phyloP scores from a whole-genome alignment of 1,140 invertebrate species.

The Atta colombica region DNA sequence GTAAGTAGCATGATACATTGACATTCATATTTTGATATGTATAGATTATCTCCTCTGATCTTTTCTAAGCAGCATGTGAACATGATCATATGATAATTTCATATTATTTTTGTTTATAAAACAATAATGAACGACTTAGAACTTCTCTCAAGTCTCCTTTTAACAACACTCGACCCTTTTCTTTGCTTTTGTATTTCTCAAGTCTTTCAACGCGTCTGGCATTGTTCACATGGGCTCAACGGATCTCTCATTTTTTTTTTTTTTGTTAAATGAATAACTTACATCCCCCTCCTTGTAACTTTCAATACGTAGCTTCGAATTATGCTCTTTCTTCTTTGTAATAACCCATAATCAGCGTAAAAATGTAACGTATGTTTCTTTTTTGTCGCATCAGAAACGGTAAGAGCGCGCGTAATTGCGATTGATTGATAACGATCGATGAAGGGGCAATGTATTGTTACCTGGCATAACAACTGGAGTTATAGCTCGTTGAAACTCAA shows the following conservation, averaged over 20 bases:
- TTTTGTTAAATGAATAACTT: constrained; percentile 21
- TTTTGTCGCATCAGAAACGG: not conserved
- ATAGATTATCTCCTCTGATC: not conserved
- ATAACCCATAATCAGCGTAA: constrained; percentile 24
- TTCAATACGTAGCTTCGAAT: constrained; percentile 24
- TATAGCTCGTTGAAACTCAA: constrained; percentile 25
- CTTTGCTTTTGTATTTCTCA: not conserved
- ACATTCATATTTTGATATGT: not conserved
- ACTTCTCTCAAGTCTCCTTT: constrained; percentile 8
- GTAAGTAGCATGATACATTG: not conserved
- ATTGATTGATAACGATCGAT: constrained; percentile 48
- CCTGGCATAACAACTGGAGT: not conserved
- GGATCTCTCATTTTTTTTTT: not conserved
- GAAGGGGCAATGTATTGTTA: constrained; percentile 16
- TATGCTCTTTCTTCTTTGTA: not conserved
- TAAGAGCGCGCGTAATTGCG: constrained; percentile 19
- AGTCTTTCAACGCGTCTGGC: constrained; percentile 15
- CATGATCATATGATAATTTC: not conserved
- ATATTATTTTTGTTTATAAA: not conserved
- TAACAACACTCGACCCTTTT: not conserved
- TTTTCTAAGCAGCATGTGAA: not conserved
- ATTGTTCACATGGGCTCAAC: constrained; percentile 5
- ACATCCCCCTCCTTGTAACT: not conserved
- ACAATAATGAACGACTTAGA: not conserved
- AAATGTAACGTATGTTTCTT: constrained; percentile 17